phyloP scores from a whole-genome alignment of 2,113 vertebrate species.

The Eudyptes chrysolophus region DNA sequence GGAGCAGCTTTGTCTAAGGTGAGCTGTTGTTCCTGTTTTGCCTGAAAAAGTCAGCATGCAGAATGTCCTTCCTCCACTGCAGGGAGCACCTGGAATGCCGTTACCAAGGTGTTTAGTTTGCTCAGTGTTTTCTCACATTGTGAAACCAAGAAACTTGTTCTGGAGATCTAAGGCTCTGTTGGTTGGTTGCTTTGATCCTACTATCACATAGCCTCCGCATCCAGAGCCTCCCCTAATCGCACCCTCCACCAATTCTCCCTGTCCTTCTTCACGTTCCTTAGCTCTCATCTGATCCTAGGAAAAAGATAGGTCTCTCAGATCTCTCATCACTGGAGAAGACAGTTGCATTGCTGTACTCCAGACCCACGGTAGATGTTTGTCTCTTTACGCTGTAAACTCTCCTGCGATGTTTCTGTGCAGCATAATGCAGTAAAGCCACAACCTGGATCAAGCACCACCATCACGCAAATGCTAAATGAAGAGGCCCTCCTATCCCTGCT shows the following conservation, averaged over 20 bases:
- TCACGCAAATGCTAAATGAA: neutral
- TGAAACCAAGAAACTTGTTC: neutral
- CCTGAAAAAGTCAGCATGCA: neutral
- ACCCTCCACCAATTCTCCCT: neutral
- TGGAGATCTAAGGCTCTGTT: neutral
- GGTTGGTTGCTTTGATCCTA: neutral
- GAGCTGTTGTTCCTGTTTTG: neutral
- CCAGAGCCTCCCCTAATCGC: neutral
- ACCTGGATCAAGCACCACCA: neutral
- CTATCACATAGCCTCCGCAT: neutral
- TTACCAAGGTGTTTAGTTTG: neutral
- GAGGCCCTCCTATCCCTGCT: neutral
- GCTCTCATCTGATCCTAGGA: neutral
- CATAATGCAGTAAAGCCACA: neutral
- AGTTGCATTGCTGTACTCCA: neutral
- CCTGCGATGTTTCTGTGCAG: neutral
- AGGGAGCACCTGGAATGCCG: neutral
- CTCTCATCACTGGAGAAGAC: neutral
- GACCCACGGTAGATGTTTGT: neutral
- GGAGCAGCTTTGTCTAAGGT: slow-evolving; percentile 97
- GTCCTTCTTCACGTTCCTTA: neutral
- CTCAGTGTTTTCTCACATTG: neutral
- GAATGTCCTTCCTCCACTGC: neutral
- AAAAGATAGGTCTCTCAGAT: neutral
- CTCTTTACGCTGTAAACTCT: neutral